A percentile compares a stretch with the other conserved stretches of the same genome.
Evolutionary conservation across 2,888 invertebrate genomes (phyloP).

Genomic region (Myopa tessellatipennis): DNA sequence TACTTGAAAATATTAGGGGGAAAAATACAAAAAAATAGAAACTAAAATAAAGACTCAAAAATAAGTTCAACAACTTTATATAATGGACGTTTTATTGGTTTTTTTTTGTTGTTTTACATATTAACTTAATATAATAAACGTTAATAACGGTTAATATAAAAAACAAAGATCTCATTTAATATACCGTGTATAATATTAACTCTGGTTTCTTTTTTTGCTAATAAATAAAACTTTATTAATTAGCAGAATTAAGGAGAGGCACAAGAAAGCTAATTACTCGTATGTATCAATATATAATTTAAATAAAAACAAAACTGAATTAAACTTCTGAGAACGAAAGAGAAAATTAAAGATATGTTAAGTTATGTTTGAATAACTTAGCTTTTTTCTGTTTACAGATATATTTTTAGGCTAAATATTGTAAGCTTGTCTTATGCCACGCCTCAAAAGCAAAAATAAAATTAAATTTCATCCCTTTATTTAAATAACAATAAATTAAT

Average conservation of each 20-base stretch:
- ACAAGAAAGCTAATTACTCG: not conserved
- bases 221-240: not conserved
- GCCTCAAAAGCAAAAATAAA: not conserved
- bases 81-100: conserved; percentile 30
- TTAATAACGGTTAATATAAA: conserved; percentile 25
- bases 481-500: conserved; percentile 5
- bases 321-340: no score
- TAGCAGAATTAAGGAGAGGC: conserved; percentile 13
- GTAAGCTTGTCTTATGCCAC: conserved; percentile 6
- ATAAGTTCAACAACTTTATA: conserved; percentile 16
- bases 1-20: not conserved
- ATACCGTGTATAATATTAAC: no score
- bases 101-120: conserved; percentile 32
- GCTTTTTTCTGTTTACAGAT: not conserved
- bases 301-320: no score
- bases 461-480: not conserved
- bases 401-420: not conserved
- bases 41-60: not conserved
- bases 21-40: not conserved
- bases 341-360: not conserved
- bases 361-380: not conserved
- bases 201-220: not conserved
- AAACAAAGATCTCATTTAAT: not conserved
- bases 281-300: not conserved
- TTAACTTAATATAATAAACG: conserved; percentile 43